Conservation (phyloP, 2,888 invertebrate genomes). For the Drosophila algonquin region DNA sequence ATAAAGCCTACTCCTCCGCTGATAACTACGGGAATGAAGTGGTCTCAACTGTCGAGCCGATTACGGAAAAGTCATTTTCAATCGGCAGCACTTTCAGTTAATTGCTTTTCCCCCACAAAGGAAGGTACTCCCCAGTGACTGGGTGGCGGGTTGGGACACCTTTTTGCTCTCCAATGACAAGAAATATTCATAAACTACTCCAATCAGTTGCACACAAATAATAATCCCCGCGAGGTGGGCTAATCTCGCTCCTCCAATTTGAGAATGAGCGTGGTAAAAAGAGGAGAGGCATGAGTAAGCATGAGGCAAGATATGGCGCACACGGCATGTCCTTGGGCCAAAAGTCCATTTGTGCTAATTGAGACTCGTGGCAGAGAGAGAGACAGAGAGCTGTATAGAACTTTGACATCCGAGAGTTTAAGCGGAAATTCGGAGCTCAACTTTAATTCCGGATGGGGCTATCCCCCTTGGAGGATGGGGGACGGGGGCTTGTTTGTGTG, state of each 20-base stretch:
- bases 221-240: not conserved
- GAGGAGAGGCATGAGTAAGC: constrained; percentile 15
- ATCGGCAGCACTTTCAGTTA: not conserved
- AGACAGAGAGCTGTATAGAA: constrained; percentile 4
- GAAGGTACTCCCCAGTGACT: too few relatives aligned
- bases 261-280: not conserved
- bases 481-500: not conserved
- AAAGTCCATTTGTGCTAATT: constrained; percentile 53
- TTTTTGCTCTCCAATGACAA: not conserved
- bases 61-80: not conserved
- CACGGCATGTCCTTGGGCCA: constrained; percentile 57
- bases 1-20: not conserved
- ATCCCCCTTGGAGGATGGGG: not conserved
- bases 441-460: constrained; percentile 2
- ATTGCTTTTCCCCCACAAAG: not conserved
- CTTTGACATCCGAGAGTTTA: not conserved
- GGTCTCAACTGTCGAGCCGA: not conserved
- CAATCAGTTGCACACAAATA: not conserved
- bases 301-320: constrained; percentile 46
- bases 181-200: not conserved
- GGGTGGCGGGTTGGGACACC: too few relatives aligned
- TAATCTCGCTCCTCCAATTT: not conserved
- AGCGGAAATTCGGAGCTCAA: not conserved
- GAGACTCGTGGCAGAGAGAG: constrained; percentile 51
- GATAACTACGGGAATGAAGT: not conserved